Base-by-base conservation (phyloP, 37 sponge, comb jelly and placozoan genomes). In the Beroe ovata region DNA sequence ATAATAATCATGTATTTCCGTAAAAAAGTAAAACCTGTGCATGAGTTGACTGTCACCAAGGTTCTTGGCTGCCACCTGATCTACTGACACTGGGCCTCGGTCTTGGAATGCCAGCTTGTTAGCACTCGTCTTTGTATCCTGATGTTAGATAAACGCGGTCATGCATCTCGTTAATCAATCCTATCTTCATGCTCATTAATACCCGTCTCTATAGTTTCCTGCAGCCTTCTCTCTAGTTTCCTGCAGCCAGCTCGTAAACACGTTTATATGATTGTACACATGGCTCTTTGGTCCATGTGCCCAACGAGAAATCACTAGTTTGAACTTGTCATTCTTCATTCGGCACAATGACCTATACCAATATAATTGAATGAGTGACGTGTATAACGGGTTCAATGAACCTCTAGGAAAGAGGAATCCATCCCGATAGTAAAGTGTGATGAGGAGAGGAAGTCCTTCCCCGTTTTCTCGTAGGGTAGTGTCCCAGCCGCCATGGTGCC, bases 1-100 rank as follows among this genome's bases (percentile, higher is more conserved):
- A 58, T 16, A 58, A 58, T 16, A 58, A 58, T 58, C 16, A 58
- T 16, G 16, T 16, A 58, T 19, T 19, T 58, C 59, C 16, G 16
- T 19, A 58, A 16, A 11, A 19, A 58, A 58, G 59, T 58, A 58
- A 58, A 61, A 66, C 69, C 69, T 66, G 69, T 66, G 69, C 69
- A 66, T 66, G 69, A 66, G 25, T 37, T 66, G 69, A 33, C 69
- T 66, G 69, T 66, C 69, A 1, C 36, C 69, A 2, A 66, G 33
- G 1, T 4, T 14, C 34, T 66, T 32, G 16, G 30, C 69, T 29
- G 69, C 32, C 2, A 47, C 54, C 54, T 25, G 63, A 20, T 21
- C 63, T 16, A n/a, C 23, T 23, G 4, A 23, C 4, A 21, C 63
- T 8, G 63, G 29, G 20, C 32, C 69, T 6, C 2, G 18, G 69